Evolutionary conservation across 2,113 vertebrate genomes (phyloP).

Genomic region (Muscicapa adusta): DNA sequence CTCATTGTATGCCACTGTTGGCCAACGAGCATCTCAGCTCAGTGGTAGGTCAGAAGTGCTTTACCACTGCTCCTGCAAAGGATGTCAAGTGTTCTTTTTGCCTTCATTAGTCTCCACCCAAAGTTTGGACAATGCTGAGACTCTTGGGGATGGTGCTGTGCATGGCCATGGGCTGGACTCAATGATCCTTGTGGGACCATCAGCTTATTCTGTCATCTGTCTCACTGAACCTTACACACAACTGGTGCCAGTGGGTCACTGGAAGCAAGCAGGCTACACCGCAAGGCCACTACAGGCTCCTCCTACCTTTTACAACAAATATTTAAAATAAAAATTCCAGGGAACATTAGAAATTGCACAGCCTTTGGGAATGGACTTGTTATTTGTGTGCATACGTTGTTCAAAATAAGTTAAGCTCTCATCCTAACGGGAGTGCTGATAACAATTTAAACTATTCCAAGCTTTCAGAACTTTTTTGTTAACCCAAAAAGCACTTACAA

Average conservation of each 20-base stretch:
- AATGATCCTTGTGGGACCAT: no score
- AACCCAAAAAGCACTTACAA: not conserved
- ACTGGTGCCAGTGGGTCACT: not conserved
- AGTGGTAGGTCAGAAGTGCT: not conserved
- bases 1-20: fast-evolving
- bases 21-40: fast-evolving
- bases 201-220: not conserved
- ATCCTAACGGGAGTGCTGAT: not conserved
- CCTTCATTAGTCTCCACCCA: not conserved
- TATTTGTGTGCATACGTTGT: not conserved
- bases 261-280: not conserved
- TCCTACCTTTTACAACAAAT: not conserved
- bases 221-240: not conserved
- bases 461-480: not conserved
- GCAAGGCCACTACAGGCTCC: fast-evolving
- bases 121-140: not conserved
- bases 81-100: not conserved
- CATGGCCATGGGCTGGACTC: not conserved
- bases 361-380: not conserved
- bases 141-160: not conserved
- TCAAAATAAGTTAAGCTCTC: not conserved
- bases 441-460: not conserved
- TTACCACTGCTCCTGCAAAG: not conserved
- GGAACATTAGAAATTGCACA: not conserved
- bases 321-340: not conserved